These are phyloP conservation scores for Cyphomyrmex costatus DNA, from an alignment of 1,140 invertebrate species.

Conservation along the genomic window DNA sequence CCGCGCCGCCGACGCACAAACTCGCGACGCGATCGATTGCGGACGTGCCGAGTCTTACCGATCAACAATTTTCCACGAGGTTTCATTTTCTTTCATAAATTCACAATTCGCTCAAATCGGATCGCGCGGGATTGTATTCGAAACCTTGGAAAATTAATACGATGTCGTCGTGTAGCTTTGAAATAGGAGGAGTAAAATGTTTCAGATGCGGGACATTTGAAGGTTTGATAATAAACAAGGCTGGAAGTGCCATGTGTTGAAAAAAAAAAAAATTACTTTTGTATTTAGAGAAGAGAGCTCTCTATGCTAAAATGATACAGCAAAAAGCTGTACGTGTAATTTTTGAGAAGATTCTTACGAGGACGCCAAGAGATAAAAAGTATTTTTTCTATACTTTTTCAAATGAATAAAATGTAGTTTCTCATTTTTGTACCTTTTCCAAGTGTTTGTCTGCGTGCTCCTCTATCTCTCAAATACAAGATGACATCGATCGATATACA, in stretches of 20 bases:
- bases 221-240: constrained; percentile 29
- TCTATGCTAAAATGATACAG: constrained; percentile 12
- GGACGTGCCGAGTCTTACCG: constrained; percentile 46
- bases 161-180: constrained; percentile 32
- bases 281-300: constrained; percentile 29
- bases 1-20: constrained; percentile 68
- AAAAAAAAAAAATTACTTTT: constrained; percentile 42
- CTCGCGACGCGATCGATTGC: constrained; percentile 57
- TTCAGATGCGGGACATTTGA: constrained; percentile 60
- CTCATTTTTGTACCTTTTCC: constrained; percentile 46
- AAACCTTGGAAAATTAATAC: not conserved
- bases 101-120: not conserved
- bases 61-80: constrained; percentile 15
- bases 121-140: constrained; percentile 4
- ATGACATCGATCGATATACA: constrained; percentile 30
- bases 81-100: constrained; percentile 1
- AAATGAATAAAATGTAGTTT: constrained; percentile 29
- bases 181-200: constrained; percentile 33
- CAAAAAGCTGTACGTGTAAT: constrained; percentile 18
- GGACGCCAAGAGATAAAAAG: constrained; percentile 13
- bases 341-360: constrained; percentile 43
- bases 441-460: constrained; percentile 27
- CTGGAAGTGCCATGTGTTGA: constrained; percentile 4
- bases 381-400: constrained; percentile 49
- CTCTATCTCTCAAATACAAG: constrained; percentile 22